Evolutionary conservation across 2,113 vertebrate species (phyloP).

Genomic region (Cygnus buccinator): DNA sequence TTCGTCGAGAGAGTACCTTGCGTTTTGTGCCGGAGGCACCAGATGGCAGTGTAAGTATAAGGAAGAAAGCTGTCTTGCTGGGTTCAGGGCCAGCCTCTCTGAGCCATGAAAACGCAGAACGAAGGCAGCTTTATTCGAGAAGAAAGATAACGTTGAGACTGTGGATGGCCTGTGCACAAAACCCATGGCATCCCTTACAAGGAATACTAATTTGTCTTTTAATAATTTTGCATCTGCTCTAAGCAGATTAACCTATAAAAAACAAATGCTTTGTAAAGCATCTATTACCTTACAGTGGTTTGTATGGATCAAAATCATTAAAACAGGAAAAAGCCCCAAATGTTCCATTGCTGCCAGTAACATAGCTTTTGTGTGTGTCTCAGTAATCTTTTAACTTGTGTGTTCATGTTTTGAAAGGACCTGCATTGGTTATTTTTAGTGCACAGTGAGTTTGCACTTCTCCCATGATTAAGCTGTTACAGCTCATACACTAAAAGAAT

Average conservation of each 20-base stretch:
- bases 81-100: not conserved
- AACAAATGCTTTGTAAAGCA: not conserved
- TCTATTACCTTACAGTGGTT: not conserved
- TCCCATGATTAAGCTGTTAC: not conserved
- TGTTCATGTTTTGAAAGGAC: not conserved
- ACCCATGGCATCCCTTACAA: not conserved
- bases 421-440: not conserved
- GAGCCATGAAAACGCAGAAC: not conserved
- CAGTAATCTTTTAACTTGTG: not conserved
- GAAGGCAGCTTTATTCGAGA: not conserved
- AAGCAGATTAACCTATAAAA: conserved; percentile 45
- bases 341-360: not conserved
- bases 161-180: not conserved
- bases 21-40: not conserved
- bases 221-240: conserved; percentile 51
- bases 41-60: conserved; percentile 75
- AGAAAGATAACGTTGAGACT: not conserved
- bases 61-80: not conserved
- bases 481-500: not conserved
- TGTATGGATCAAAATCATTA: not conserved
- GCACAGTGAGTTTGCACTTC: not conserved
- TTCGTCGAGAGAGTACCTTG: not conserved
- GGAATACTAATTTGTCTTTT: conserved; percentile 17
- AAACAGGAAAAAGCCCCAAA: not conserved
- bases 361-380: not conserved